Conservation (phyloP, 2,113 vertebrate genomes). For the Ariopsis seemanni region DNA sequence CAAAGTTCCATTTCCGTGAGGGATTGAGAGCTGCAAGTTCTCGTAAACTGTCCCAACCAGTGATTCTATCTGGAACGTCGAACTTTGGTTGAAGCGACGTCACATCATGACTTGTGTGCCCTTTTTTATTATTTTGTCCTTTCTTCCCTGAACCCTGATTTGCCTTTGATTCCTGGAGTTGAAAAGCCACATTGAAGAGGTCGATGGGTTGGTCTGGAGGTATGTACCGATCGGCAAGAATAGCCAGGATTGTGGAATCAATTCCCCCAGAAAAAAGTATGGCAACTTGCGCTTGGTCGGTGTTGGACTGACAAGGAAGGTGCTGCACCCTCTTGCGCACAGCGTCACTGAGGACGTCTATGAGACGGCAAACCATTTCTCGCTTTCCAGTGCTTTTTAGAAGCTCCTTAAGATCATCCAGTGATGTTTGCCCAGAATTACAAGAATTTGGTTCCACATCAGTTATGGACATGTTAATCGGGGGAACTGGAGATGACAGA, state of each 20-base stretch:
- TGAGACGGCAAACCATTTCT: slow-evolving; percentile 69
- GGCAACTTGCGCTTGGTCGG: slow-evolving; percentile 71
- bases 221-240: slow-evolving; percentile 82
- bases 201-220: slow-evolving; percentile 84
- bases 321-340: slow-evolving; percentile 79
- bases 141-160: slow-evolving; percentile 57
- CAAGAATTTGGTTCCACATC: slow-evolving; percentile 24
- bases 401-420: slow-evolving; percentile 70
- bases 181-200: slow-evolving; percentile 93
- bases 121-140: slow-evolving; percentile 49
- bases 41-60: slow-evolving; percentile 81
- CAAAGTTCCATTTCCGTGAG: slow-evolving; percentile 88
- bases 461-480: slow-evolving; percentile 76
- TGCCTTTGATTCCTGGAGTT: slow-evolving; percentile 62
- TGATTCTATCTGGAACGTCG: slow-evolving; percentile 86
- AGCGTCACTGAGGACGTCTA: slow-evolving; percentile 77
- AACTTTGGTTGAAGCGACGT: slow-evolving; percentile 48
- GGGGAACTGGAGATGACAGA: slow-evolving; percentile 72
- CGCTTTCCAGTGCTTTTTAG: slow-evolving; percentile 64
- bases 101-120: background rate
- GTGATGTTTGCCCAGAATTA: slow-evolving; percentile 3
- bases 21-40: slow-evolving; percentile 80
- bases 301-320: slow-evolving; percentile 56
- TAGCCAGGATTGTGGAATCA: slow-evolving; percentile 89
- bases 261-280: slow-evolving; percentile 93